A percentile compares a stretch with the other conserved stretches of the same genome.
These are phyloP conservation scores for Pomacea canaliculata DNA, from an alignment of 2,888 invertebrate species.

Conservation along the genomic window DNA sequence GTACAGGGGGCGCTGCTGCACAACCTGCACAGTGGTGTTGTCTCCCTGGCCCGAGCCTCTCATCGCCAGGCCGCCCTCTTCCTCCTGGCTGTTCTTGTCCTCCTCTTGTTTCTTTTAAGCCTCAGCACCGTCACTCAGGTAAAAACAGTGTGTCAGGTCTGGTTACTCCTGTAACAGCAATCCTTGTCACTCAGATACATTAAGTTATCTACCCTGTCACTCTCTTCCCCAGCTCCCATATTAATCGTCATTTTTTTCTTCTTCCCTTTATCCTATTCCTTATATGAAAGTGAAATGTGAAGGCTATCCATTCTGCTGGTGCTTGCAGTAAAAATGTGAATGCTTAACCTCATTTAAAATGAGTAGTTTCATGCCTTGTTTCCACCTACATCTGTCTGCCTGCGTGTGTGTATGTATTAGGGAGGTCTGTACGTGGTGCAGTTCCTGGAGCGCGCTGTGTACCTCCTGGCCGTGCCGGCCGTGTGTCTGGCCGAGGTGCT, in stretches of 20 bases:
- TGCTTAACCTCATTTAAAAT: no score
- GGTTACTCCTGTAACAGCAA: no score
- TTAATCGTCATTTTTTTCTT: no score
- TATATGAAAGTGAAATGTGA: no score
- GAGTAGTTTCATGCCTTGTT: no score
- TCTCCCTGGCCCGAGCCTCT: slow-evolving; percentile 28
- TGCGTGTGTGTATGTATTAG: slow-evolving; percentile 33
- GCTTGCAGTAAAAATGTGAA: no score
- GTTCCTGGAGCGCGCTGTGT: slow-evolving; percentile 43
- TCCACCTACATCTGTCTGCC: background rate
- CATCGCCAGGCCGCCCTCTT: slow-evolving; percentile 24
- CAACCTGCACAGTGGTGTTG: slow-evolving; percentile 40
- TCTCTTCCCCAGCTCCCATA: no score
- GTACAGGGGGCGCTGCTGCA: slow-evolving; percentile 46
- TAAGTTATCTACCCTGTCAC: no score
- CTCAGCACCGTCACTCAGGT: slow-evolving; percentile 37
- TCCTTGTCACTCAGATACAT: no score
- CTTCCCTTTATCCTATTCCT: no score
- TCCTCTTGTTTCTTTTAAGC: slow-evolving; percentile 30
- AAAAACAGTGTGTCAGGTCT: background rate
- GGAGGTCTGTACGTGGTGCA: slow-evolving; percentile 49
- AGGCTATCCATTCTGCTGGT: no score
- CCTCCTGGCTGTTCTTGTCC: slow-evolving; percentile 22
- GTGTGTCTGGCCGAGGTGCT: slow-evolving; percentile 48
- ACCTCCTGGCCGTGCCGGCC: slow-evolving; percentile 43